Percentiles rank a stretch among this genome's conserved stretches.
These are phyloP conservation scores for Neopelma chrysocephalum DNA, from an alignment of 2,797 vertebrate species.

Conservation along the genomic window DNA sequence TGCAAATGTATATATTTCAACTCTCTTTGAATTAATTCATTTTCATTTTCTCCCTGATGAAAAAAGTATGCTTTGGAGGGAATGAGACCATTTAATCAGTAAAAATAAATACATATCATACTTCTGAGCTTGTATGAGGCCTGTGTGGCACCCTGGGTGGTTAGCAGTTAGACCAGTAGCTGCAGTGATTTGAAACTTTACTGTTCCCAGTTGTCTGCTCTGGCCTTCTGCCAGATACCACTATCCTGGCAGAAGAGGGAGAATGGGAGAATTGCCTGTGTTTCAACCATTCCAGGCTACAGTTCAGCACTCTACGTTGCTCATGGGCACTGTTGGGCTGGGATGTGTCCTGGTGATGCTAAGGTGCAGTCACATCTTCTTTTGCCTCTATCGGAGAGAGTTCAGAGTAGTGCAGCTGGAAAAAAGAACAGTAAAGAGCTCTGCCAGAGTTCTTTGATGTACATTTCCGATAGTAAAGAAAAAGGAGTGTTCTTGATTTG, in stretches of 20 bases:
- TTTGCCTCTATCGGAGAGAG: neutral
- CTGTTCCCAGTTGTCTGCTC: neutral
- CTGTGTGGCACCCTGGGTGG: neutral
- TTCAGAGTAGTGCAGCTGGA: neutral
- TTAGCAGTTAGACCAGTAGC: neutral
- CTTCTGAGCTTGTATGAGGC: neutral
- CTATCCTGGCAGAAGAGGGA: neutral
- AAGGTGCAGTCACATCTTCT: neutral
- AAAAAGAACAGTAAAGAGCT: neutral
- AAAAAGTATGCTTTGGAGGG: neutral
- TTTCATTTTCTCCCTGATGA: neutral
- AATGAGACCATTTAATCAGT: neutral
- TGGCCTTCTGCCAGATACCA: neutral
- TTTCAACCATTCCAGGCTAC: neutral
- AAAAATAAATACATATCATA: neutral
- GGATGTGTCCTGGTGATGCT: neutral
- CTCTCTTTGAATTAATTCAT: neutral
- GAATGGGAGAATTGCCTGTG: neutral
- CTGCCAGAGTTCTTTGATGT: neutral
- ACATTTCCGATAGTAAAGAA: neutral
- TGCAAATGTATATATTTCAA: neutral
- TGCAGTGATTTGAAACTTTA: neutral
- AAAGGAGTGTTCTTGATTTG: neutral
- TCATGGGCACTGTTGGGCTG: neutral
- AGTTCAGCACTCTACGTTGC: neutral